These are phyloP conservation scores for Dolichallabes microphthalmus DNA, from an alignment of 2,113 vertebrate species.

Conservation along the genomic window DNA sequence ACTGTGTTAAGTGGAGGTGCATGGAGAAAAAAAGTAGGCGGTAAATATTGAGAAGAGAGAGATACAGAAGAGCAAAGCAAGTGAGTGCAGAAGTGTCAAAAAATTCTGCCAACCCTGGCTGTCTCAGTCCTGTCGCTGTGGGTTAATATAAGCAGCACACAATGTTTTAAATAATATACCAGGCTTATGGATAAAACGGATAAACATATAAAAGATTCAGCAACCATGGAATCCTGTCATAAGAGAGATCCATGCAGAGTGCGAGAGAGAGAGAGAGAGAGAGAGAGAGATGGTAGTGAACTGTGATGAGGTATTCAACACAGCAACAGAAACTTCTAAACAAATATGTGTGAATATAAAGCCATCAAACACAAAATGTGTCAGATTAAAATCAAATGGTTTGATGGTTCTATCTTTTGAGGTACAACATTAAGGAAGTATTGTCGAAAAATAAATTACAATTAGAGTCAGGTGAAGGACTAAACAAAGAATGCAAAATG, in stretches of 20 bases:
- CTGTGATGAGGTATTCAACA: conserved; percentile 14
- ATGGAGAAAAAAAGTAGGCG: background rate
- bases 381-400: conserved; percentile 28
- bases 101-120: conserved; percentile 48
- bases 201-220: conserved; percentile 75
- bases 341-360: conserved; percentile 19
- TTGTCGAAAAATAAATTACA: background rate
- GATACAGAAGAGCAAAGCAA: conserved; percentile 45
- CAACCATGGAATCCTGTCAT: conserved; percentile 59
- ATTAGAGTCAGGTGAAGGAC: background rate
- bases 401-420: background rate
- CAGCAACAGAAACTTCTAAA: conserved; percentile 8
- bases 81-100: conserved; percentile 34
- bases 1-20: conserved; percentile 25
- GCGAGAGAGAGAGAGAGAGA: conserved; percentile 28
- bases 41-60: conserved; percentile 44
- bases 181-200: conserved; percentile 69
- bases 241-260: conserved; percentile 44
- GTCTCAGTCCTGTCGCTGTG: conserved; percentile 60
- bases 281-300: conserved; percentile 19
- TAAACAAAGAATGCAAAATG: background rate
- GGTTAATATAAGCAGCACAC: conserved; percentile 66
- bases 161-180: conserved; percentile 69
- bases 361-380: conserved; percentile 8
- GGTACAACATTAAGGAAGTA: conserved; percentile 9